Percentiles rank a stretch among this genome's conserved stretches.
phyloP scores from a whole-genome alignment of 30 jellyfish, hydroid and myxozoan genomes.

The Hydractinia echinata region DNA sequence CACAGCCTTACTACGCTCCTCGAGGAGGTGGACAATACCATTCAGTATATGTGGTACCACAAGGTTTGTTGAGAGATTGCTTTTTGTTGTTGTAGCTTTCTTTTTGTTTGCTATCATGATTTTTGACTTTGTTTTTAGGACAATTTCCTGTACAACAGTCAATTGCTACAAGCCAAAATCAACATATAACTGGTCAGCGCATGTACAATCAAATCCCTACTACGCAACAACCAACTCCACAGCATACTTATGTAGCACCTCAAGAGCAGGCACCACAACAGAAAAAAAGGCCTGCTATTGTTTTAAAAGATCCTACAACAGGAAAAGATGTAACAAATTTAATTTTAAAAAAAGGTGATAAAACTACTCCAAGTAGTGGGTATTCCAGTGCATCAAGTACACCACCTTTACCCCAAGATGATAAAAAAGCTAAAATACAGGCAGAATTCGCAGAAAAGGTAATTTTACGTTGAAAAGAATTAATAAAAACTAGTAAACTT shows the following conservation, averaged over 20 bases:
- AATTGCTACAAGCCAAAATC: not conserved
- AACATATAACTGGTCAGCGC: not conserved
- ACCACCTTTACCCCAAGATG: conserved; percentile 3
- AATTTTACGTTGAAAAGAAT: not conserved
- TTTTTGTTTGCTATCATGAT: no score
- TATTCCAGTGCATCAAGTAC: conserved; percentile 16
- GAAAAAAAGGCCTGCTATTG: not conserved
- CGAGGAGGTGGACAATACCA: no score
- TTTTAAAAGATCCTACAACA: not conserved
- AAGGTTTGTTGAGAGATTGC: no score
- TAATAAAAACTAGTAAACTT: no score
- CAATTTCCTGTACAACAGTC: not conserved
- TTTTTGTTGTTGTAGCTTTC: no score
- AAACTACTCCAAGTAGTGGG: not conserved
- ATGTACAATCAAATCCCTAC: conserved; percentile 1
- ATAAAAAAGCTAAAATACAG: conserved; percentile 11
- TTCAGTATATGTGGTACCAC: no score
- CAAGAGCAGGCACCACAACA: not conserved
- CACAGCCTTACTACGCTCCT: no score
- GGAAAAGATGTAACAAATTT: conserved; percentile 4
- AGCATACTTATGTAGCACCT: not conserved
- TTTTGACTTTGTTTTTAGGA: no score
- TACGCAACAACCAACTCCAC: not conserved
- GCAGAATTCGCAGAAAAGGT: conserved; percentile 31
- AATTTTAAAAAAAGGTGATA: not conserved